phyloP scores from a whole-genome alignment of 1,140 invertebrate species.

The Bombus turneri region DNA sequence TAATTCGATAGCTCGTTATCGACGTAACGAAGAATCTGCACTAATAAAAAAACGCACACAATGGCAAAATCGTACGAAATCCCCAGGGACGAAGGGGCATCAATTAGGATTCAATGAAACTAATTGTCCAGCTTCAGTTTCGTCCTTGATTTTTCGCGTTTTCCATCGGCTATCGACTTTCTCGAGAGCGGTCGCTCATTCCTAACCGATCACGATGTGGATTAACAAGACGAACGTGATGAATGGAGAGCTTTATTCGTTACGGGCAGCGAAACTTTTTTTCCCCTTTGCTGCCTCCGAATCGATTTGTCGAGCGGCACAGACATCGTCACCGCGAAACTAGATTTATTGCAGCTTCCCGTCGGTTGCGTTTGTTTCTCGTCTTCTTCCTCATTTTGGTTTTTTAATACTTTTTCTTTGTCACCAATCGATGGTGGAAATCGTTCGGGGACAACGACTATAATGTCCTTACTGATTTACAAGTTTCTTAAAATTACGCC shows the following conservation, averaged over 20 bases:
- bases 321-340: slow-evolving; percentile 47
- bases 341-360: slow-evolving; percentile 49
- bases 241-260: slow-evolving; percentile 57
- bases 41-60: background rate
- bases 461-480: background rate
- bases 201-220: slow-evolving; percentile 50
- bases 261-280: slow-evolving; percentile 35
- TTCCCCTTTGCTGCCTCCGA: background rate
- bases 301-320: slow-evolving; percentile 52
- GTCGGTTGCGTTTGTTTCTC: slow-evolving; percentile 11
- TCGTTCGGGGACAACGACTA: background rate
- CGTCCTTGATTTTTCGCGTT: slow-evolving; percentile 21
- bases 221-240: slow-evolving; percentile 58
- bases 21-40: background rate
- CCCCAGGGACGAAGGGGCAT: no score
- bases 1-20: background rate
- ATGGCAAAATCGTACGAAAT: background rate
- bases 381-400: background rate
- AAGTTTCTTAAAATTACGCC: background rate
- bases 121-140: background rate
- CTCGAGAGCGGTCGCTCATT: slow-evolving; percentile 27
- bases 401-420: background rate
- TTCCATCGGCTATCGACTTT: slow-evolving; percentile 27
- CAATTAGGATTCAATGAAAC: slow-evolving; percentile 5
- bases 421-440: background rate